Percentiles rank a stretch among this genome's conserved stretches.
Conservation (phyloP, 2,888 invertebrate species). For the Drosophila glabriapex region DNA sequence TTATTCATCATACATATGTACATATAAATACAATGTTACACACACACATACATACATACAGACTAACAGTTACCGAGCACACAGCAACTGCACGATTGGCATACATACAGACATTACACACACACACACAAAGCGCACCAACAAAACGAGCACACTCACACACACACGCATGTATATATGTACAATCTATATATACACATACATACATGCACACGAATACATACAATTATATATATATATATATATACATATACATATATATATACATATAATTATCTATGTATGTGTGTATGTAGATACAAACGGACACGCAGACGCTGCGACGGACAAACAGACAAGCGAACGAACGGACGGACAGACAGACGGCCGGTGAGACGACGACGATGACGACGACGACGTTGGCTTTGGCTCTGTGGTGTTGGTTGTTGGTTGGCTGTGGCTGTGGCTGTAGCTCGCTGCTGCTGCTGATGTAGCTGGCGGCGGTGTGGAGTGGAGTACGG, state of each 20-base stretch:
- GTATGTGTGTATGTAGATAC: conserved; percentile 57
- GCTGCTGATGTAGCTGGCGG: conserved; percentile 54
- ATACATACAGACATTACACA: conserved; percentile 64
- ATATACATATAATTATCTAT: conserved; percentile 28
- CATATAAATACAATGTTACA: conserved; percentile 37
- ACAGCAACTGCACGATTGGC: conserved; percentile 72
- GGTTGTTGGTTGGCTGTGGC: conserved; percentile 73
- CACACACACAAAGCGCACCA: conserved; percentile 57
- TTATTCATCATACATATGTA: conserved; percentile 10
- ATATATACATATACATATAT: background rate
- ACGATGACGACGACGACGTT: conserved; percentile 71
- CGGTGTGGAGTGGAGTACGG: conserved; percentile 73
- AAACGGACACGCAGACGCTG: conserved; percentile 67
- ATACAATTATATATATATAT: conserved; percentile 22
- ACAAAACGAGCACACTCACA: conserved; percentile 60
- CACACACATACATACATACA: conserved; percentile 45
- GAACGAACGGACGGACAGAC: conserved; percentile 41
- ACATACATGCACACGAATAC: conserved; percentile 33
- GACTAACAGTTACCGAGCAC: conserved; percentile 74
- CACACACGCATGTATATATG: conserved; percentile 21
- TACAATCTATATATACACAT: conserved; percentile 51
- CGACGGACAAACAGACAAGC: conserved; percentile 59
- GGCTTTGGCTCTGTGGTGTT: conserved; percentile 71
- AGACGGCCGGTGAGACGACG: conserved; percentile 64
- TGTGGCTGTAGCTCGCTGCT: conserved; percentile 51